Base-by-base conservation (phyloP, 2,797 vertebrate genomes). In the Pipistrellus pygmaeus region DNA sequence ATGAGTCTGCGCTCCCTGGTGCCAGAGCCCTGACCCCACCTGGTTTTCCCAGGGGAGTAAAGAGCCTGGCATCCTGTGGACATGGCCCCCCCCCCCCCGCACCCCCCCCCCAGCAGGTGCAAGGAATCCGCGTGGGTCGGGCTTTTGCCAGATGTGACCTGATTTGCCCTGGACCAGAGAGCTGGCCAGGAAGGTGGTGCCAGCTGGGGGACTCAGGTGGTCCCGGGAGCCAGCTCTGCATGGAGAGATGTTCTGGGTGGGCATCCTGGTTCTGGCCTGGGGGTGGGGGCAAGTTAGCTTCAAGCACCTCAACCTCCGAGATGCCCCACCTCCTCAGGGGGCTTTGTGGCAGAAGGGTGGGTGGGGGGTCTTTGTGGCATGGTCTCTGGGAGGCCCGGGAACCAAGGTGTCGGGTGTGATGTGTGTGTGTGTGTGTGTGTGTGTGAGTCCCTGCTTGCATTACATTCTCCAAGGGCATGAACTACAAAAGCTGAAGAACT, bases 21-120 rank as follows among this genome's bases (percentile, higher is more conserved):
- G 94, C 75, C 90, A 57, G 69, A 41, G 14, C 68, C 84, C 73
- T 94, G 46, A 78, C 44, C 81, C 81, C 8, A 8, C 12, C 78
- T 83, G 88, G 88, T 88, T 85, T 96, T 90, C 80, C 76, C 96
- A 91, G 3, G 12, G 82, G 27, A 30, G 85, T 94, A 80, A 96
- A 93, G 73, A 95, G 27, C 35, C 68, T 51, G 86, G 76, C 66
- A 80, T 75, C 30, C 82, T 17, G 23, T 2, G 81, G 95, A 44
- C 0, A 0, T 25, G 48, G 41, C 71, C 25, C 8, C 57, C 60
- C 3, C 20, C n/a, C 8, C 44, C 44, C 44, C n/a, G n/a, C n/a
- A n/a, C 41, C 14, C 17, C 0, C 0, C 30, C 48, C n/a, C 51
- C 68, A 92, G 90, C 13, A 66, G 44, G n/a, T 35, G 81, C 0